Evolutionary conservation across 2,888 invertebrate genomes (phyloP).

Genomic region (Drosophila kambysellisi): DNA sequence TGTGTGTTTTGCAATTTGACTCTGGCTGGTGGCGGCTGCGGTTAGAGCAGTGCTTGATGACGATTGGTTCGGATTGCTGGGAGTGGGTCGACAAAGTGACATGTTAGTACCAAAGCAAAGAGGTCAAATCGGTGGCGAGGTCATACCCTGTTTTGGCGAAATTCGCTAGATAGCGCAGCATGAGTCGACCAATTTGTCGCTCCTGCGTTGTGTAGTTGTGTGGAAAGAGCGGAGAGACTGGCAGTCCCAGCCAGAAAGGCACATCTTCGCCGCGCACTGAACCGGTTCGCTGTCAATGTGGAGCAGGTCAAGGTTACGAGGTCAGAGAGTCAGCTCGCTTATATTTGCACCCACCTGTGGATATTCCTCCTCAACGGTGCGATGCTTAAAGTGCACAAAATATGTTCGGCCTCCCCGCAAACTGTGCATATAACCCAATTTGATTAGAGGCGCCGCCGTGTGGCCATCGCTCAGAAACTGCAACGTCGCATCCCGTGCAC

Average conservation of each 20-base stretch:
- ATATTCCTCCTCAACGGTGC: constrained; percentile 92
- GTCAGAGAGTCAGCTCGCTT: not conserved
- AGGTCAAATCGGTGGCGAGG: not conserved
- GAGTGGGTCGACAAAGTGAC: not conserved
- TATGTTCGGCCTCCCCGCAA: constrained; percentile 92
- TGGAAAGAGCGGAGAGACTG: constrained; percentile 89
- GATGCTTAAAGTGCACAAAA: constrained; percentile 95
- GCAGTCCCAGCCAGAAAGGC: constrained; percentile 93
- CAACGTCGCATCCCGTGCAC: constrained; percentile 93
- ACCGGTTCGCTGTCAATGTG: constrained; percentile 89
- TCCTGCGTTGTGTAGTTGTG: constrained; percentile 93
- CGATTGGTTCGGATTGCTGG: constrained; percentile 83
- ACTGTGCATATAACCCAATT: constrained; percentile 92
- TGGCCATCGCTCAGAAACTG: constrained; percentile 96
- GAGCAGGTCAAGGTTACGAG: constrained; percentile 14
- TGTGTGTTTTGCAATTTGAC: constrained; percentile 29
- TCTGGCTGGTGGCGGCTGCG: constrained; percentile 8
- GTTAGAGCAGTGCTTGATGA: constrained; percentile 44
- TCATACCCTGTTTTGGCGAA: constrained; percentile 94
- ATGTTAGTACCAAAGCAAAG: not conserved
- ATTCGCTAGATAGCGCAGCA: constrained; percentile 94
- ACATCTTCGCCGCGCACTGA: constrained; percentile 95
- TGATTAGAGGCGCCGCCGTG: constrained; percentile 93
- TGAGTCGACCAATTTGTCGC: constrained; percentile 90
- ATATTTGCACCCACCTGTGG: constrained; percentile 87